Percentiles rank a stretch among this genome's conserved stretches.
Conservation (phyloP, 2,797 vertebrate species). For the Lepus townsendii region DNA sequence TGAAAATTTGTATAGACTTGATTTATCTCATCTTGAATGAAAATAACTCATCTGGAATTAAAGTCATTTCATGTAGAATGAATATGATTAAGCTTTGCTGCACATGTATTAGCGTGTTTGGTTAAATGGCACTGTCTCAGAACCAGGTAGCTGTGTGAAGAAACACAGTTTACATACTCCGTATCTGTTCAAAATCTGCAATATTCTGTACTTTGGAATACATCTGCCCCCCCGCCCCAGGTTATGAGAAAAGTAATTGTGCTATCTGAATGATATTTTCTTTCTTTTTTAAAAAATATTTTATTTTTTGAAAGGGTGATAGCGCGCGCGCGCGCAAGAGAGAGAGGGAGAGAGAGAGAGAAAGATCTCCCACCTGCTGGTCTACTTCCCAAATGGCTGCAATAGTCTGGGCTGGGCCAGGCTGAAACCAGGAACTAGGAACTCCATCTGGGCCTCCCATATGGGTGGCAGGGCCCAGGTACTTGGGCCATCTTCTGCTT, state of each 20-base stretch:
- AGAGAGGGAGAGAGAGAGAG: too few relatives aligned
- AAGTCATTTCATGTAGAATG: neutral
- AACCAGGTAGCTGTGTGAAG: neutral
- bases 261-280: neutral
- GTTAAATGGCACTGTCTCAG: neutral
- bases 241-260: neutral
- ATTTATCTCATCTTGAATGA: neutral
- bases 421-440: too few relatives aligned
- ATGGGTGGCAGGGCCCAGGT: too few relatives aligned
- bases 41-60: too few relatives aligned
- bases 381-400: too few relatives aligned
- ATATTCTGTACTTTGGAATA: neutral
- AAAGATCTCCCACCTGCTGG: too few relatives aligned
- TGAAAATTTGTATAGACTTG: neutral
- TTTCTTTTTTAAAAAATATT: neutral
- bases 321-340: too few relatives aligned
- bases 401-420: too few relatives aligned
- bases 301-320: too few relatives aligned
- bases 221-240: neutral
- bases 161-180: neutral
- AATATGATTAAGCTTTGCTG: neutral
- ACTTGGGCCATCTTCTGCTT: too few relatives aligned
- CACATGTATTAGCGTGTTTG: slow-evolving; percentile 1
- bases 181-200: neutral
- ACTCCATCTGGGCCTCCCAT: too few relatives aligned